A percentile compares a stretch with the other conserved stretches of the same genome.
Conservation (phyloP, 2,797 vertebrate genomes). For the Acanthurus leucopareius region DNA sequence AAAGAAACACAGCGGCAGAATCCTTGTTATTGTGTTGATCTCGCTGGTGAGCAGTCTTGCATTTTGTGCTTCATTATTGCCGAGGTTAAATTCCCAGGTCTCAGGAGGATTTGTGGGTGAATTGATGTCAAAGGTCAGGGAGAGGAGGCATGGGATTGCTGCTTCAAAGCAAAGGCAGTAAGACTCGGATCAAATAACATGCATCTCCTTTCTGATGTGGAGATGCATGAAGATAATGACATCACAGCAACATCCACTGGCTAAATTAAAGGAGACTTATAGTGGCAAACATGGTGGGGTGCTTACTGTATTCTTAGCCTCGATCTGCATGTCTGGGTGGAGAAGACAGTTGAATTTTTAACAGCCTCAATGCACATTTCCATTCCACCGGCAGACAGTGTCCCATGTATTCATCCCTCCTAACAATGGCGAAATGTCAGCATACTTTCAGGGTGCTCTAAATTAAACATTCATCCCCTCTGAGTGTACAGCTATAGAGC, state of each 20-base stretch:
- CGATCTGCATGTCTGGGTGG: slow-evolving; percentile 58
- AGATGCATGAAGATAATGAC: slow-evolving; percentile 44
- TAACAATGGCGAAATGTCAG: slow-evolving; percentile 86
- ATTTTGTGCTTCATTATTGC: not conserved
- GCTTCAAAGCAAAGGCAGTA: slow-evolving; percentile 22
- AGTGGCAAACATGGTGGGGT: slow-evolving; percentile 20
- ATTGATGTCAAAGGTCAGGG: slow-evolving; percentile 34
- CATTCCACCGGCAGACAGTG: slow-evolving; percentile 79
- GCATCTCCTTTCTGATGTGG: slow-evolving; percentile 6
- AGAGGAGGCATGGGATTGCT: not conserved
- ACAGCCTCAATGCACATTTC: slow-evolving; percentile 83
- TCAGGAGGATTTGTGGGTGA: slow-evolving; percentile 10
- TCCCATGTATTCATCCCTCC: slow-evolving; percentile 79
- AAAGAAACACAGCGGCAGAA: not conserved
- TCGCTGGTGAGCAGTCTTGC: slow-evolving; percentile 1
- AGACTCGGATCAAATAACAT: slow-evolving; percentile 19
- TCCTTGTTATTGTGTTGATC: slow-evolving; percentile 18
- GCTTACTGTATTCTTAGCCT: slow-evolving; percentile 53
- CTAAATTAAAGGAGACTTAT: slow-evolving; percentile 45
- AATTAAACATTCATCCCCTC: slow-evolving; percentile 86
- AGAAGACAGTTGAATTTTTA: slow-evolving; percentile 81
- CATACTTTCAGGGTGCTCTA: slow-evolving; percentile 83
- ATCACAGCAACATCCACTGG: slow-evolving; percentile 22
- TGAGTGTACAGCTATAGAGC: slow-evolving; percentile 73
- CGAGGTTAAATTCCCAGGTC: slow-evolving; percentile 7